phyloP scores from a whole-genome alignment of 2,113 vertebrate genomes.

The Scytalopus superciliaris region DNA sequence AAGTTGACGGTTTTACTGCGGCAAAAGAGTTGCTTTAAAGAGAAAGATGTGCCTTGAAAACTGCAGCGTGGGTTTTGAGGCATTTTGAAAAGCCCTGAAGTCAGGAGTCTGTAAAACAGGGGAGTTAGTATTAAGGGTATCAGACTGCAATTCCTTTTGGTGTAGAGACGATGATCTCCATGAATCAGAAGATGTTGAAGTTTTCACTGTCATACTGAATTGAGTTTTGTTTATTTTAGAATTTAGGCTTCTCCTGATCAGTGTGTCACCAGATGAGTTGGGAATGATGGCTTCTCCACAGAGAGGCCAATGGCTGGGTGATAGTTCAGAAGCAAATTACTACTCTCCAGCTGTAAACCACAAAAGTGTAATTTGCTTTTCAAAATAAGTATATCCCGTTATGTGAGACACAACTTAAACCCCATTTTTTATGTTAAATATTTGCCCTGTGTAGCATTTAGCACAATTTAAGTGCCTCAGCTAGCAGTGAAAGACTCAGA shows the following conservation, averaged over 20 bases:
- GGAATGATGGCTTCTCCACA: not conserved
- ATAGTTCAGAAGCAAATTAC: not conserved
- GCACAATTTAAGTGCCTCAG: not conserved
- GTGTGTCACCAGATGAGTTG: accelerated
- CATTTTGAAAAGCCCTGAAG: not conserved
- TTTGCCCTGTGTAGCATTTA: not conserved
- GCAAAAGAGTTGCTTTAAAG: not conserved
- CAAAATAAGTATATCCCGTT: not conserved
- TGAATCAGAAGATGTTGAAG: not conserved
- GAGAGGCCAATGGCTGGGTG: not conserved
- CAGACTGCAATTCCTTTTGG: not conserved
- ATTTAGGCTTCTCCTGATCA: not conserved
- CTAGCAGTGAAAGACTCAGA: not conserved
- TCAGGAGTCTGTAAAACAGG: not conserved
- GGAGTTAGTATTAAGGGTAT: not conserved
- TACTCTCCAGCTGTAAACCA: not conserved
- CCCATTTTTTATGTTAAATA: not conserved
- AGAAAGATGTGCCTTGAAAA: not conserved
- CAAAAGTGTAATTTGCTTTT: not conserved
- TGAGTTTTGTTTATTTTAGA: not conserved
- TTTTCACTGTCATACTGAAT: not conserved
- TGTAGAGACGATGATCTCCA: not conserved
- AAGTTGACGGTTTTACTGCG: not conserved
- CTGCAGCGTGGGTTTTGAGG: not conserved
- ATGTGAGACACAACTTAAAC: not conserved